phyloP scores from a whole-genome alignment of 2,113 vertebrate genomes.

The Leptocoma aspasia region DNA sequence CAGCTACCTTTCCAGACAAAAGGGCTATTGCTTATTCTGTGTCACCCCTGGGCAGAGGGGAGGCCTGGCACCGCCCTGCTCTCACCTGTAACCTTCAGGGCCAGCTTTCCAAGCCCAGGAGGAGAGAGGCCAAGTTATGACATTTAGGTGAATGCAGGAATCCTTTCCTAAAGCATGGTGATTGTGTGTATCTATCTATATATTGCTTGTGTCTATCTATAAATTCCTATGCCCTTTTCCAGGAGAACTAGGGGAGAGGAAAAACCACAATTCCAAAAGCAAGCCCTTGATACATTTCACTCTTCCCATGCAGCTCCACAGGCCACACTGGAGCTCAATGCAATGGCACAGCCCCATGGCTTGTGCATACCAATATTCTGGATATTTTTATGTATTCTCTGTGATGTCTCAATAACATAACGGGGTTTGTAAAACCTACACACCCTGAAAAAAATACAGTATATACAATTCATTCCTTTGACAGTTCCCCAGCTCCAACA shows the following conservation, averaged over 20 bases:
- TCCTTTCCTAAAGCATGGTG: not conserved
- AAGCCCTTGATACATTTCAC: fast-evolving
- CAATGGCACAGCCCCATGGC: not conserved
- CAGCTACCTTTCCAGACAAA: not conserved
- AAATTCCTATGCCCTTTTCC: not conserved
- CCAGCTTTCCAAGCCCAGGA: not conserved
- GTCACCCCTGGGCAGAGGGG: not conserved
- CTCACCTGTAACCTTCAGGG: not conserved
- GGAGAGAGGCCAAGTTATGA: not conserved
- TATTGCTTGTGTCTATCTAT: too few relatives aligned
- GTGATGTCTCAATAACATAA: not conserved
- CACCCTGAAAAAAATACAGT: not conserved
- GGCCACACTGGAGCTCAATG: not conserved
- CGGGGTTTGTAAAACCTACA: not conserved
- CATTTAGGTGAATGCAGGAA: not conserved
- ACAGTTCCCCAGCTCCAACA: not conserved
- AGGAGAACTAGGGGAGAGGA: not conserved
- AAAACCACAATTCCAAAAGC: not conserved
- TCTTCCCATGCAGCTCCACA: not conserved
- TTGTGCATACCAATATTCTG: not conserved
- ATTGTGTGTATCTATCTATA: not conserved
- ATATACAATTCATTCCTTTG: not conserved
- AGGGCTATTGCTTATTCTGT: not conserved
- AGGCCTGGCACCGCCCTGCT: not conserved
- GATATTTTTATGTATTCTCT: not conserved